phyloP scores from a whole-genome alignment of 1,140 invertebrate genomes.

The Drosophila lowei region DNA sequence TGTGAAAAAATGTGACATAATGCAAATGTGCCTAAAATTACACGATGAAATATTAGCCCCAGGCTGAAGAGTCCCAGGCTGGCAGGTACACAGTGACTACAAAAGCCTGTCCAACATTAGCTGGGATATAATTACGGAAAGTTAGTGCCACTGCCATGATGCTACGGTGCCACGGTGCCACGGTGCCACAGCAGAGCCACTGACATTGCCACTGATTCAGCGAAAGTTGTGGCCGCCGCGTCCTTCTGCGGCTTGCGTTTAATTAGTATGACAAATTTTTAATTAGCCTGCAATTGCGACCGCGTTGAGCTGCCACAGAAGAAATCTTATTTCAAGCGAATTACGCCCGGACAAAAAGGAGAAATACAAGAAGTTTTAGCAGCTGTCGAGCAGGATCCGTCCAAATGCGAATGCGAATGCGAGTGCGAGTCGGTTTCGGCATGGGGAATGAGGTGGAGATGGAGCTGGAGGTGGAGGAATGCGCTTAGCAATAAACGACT shows the following conservation, averaged over 20 bases:
- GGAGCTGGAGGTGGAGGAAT: not conserved
- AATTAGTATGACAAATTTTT: constrained; percentile 82
- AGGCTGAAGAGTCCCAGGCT: constrained; percentile 32
- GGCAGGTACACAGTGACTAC: constrained; percentile 5
- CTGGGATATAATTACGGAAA: constrained; percentile 68
- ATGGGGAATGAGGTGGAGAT: not conserved
- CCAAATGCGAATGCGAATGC: constrained; percentile 31
- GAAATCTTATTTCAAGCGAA: constrained; percentile 74
- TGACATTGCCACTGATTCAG: constrained; percentile 49
- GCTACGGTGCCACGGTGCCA: too few relatives aligned
- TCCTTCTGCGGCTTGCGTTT: constrained; percentile 58
- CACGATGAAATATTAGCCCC: constrained; percentile 61
- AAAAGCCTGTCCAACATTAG: constrained; percentile 49
- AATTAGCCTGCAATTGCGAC: constrained; percentile 78
- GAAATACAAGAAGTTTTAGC: constrained; percentile 60
- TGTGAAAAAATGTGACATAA: constrained; percentile 47
- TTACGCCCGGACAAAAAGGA: constrained; percentile 49
- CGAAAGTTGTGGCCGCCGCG: constrained; percentile 47
- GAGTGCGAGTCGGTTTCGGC: constrained; percentile 30
- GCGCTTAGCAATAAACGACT: constrained; percentile 70
- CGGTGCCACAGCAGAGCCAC: constrained; percentile 7
- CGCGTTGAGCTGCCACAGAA: constrained; percentile 56
- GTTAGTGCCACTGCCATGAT: constrained; percentile 14
- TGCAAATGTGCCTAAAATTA: constrained; percentile 72
- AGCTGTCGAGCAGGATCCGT: constrained; percentile 55